Base-by-base conservation (phyloP, 2,113 vertebrate genomes). In the Paradoxurus hermaphroditus region DNA sequence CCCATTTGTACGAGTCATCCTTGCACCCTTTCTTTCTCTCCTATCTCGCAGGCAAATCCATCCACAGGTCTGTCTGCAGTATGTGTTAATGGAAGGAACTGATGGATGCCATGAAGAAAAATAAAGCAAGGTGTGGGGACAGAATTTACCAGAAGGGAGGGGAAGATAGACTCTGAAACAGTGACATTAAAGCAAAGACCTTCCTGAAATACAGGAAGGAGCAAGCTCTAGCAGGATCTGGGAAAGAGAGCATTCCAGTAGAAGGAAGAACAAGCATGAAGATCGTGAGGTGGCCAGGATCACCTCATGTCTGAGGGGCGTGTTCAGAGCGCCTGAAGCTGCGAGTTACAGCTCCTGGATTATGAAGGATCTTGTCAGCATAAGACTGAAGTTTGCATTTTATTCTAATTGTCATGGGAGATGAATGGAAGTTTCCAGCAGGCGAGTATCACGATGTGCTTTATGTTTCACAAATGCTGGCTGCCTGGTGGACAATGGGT, bases 271-370 rank as follows among this genome's bases (percentile, higher is more conserved):
- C 7, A n/a, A 19, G 5, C 1, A 0, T 5, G 11, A 46, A 79
- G 36, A 5, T 15, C 10, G 0, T 0, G 29, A 36, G 16, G 44
- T 2, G 25, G 25, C 56, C 19, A 67, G 15, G 51, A 82, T 7
- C 1, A 4, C 0, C 1, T 14, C 15, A 1, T 0, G 0, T 44
- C 46, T 0, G 3, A 34, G 41, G 1, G 41, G 34, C 25, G 7
- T 1, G 36, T 31, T 56, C 27, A 59, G 53, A 31, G 14, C 3
- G 1, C 41, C 46, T 1, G 12, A 62, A 85, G 27, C 16, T 16
- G 25, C 29, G 72, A 46, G 72, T 44, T 29, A 29, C 21, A 16
- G 16, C 46, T 78, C 13, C 53, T 19, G 27, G 27, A 29, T 18
- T 18, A 13, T 19, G 13, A 86, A 78, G 51, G 25, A 46, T 59